Evolutionary conservation across 2,888 invertebrate genomes (phyloP), one percentile per base, ranked within the genome.

Genomic region (Ectropis crepuscularia): DNA sequence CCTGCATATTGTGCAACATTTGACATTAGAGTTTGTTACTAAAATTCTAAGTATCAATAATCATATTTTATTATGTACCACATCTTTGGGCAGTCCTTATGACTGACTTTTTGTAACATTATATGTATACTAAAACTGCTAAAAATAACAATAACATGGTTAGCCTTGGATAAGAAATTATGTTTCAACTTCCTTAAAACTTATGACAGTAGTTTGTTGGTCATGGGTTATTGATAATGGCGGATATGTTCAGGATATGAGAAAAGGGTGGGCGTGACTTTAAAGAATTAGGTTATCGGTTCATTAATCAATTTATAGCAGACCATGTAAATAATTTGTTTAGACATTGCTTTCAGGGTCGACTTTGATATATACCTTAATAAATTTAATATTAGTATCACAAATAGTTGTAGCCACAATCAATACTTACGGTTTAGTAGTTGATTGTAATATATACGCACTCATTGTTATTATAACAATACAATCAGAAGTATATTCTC

Each of bases 191-290:
- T 53, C 61, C 61, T 47, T 36, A n/a, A 57, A 45, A 45, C 6
- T 59, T 46, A 36, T 66, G 53, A 61, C 50, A 57, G 47, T 42
- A 37, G 36, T 60, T 57, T 45, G 39, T 45, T 53, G 37, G 42
- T 48, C 58, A 49, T 65, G 37, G 57, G 58, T 68, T 55, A 68
- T 67, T 67, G 64, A 65, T 63, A 49, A 54, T 65, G 53, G 66
- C 66, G 63, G 66, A 64, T 63, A 53, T 49, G 37, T 16, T 46
- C 16, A 41, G 42, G 12, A 46, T 47, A 47, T 53, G 16, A 58
- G 41, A 53, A 67, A 57, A 55, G 16, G 45, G 61, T 59, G 53
- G 67, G 63, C 61, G 66, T 66, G 62, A 58, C 51, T 49, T 42
- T 42, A 60, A 57, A 57, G 36, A 43, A 58, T 65, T 54, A 47